A percentile compares a stretch with the other conserved stretches of the same genome.
These are phyloP conservation scores for Gymnoscopelus braueri DNA, from an alignment of 2,797 vertebrate species.

Conservation along the genomic window DNA sequence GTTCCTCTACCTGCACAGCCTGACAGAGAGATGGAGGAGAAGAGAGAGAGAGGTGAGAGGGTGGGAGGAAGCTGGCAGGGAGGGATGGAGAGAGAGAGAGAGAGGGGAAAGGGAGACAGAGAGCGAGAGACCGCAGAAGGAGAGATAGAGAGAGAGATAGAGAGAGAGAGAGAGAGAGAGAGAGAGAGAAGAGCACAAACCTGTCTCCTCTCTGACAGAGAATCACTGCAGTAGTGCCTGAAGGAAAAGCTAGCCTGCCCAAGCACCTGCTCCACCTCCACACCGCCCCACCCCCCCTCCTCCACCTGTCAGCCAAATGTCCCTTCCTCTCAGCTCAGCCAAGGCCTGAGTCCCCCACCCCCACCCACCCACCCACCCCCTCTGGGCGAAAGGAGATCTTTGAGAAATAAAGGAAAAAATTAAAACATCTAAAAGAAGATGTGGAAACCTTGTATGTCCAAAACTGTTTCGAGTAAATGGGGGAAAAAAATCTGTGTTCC, in stretches of 20 bases:
- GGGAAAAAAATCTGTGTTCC: too few species aligned
- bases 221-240: neutral
- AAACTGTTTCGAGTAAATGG: too few species aligned
- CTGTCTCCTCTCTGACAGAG: neutral
- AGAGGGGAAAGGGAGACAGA: neutral
- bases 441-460: too few species aligned
- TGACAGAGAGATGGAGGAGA: neutral
- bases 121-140: neutral
- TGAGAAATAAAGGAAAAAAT: neutral
- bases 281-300: too few species aligned
- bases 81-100: neutral
- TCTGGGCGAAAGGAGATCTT: too few species aligned
- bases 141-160: neutral
- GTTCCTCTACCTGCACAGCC: constrained; percentile 47
- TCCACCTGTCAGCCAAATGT: too few species aligned
- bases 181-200: too few species aligned
- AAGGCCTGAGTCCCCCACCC: too few species aligned
- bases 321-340: too few species aligned
- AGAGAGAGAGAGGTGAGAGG: constrained; percentile 5
- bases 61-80: neutral
- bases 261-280: neutral
- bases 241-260: neutral
- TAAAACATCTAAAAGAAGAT: neutral
- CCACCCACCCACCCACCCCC: too few species aligned
- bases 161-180: neutral